Evolutionary conservation across 2,113 vertebrate species (phyloP).

Genomic region (Triplophysa tibetana): DNA sequence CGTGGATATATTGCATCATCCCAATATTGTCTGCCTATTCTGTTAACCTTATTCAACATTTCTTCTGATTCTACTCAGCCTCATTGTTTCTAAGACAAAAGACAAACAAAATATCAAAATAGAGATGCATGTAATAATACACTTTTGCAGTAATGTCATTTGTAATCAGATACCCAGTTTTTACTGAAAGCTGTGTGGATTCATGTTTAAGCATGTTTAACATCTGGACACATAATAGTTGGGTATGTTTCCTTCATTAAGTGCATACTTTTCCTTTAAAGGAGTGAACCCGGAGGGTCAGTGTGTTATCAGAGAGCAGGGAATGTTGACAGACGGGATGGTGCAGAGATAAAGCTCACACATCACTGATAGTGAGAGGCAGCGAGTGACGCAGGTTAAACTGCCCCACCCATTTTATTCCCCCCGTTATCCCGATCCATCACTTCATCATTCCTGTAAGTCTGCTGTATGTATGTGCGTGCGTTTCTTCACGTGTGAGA

Average conservation of each 20-base stretch:
- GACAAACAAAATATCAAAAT: neutral
- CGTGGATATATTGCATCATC: too few relatives aligned
- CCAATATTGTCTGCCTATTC: too few relatives aligned
- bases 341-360: constrained; percentile 51
- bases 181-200: neutral
- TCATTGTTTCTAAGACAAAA: too few relatives aligned
- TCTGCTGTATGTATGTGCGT: neutral
- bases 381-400: constrained; percentile 46
- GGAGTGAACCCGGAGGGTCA: constrained; percentile 19
- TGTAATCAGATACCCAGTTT: neutral
- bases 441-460: constrained; percentile 26
- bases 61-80: too few relatives aligned
- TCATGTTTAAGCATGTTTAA: constrained; percentile 27
- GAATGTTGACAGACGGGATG: constrained; percentile 56
- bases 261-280: constrained; percentile 45
- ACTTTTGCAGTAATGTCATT: neutral
- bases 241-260: constrained; percentile 30
- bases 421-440: constrained; percentile 42
- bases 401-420: constrained; percentile 25
- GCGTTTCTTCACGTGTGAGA: too few relatives aligned
- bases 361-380: constrained; percentile 58
- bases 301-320: constrained; percentile 39
- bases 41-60: too few relatives aligned
- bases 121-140: too few relatives aligned
- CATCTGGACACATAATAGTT: constrained; percentile 24